phyloP scores from a whole-genome alignment of 2,888 invertebrate species.

The Eupithecia centaureata region DNA sequence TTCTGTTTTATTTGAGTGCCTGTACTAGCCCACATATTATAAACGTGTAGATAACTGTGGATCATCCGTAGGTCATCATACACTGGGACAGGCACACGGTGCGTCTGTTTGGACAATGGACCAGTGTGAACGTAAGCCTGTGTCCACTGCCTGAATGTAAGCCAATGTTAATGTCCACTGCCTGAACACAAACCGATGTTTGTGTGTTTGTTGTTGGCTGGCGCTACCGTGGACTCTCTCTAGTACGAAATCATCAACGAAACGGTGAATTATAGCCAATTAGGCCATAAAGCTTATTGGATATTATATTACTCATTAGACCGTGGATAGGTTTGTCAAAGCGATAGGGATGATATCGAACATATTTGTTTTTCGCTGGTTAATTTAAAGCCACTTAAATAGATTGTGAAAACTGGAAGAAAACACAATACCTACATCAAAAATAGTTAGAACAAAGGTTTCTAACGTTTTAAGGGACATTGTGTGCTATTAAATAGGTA shows the following conservation, averaged over 20 bases:
- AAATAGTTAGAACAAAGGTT: too few relatives aligned
- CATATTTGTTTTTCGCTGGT: too few relatives aligned
- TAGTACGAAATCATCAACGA: background rate
- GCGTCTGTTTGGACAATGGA: slow-evolving; percentile 13
- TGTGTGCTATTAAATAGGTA: background rate
- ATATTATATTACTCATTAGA: too few relatives aligned
- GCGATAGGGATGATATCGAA: too few relatives aligned
- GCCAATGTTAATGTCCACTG: background rate
- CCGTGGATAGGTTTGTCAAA: too few relatives aligned
- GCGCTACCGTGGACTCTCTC: background rate
- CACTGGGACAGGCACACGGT: background rate
- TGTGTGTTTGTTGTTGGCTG: background rate
- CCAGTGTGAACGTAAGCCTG: slow-evolving; percentile 4
- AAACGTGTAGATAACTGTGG: background rate
- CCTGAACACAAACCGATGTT: background rate
- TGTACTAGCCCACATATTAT: too few relatives aligned
- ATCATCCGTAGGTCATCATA: background rate
- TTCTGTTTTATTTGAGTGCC: too few relatives aligned
- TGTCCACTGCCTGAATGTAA: background rate
- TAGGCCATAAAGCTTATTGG: too few relatives aligned
- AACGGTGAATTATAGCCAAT: too few relatives aligned
- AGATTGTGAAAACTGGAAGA: background rate
- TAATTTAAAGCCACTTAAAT: too few relatives aligned
- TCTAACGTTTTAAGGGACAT: too few relatives aligned
- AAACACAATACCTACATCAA: too few relatives aligned